phyloP scores from a whole-genome alignment of 1,140 invertebrate genomes.

The Saccostrea glomerata region DNA sequence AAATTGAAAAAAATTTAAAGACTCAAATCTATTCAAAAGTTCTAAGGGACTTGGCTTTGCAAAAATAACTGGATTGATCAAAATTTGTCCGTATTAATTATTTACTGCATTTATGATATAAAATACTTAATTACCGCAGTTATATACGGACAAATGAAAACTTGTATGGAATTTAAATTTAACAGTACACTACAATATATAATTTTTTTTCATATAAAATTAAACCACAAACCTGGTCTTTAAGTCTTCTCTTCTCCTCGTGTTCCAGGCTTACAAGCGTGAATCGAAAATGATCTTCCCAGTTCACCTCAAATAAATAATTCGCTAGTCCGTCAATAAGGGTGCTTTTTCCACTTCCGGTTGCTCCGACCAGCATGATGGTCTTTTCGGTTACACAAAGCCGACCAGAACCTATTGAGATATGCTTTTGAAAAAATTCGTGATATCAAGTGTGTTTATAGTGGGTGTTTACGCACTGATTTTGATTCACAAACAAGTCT shows the following conservation, averaged over 20 bases:
- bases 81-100: too few relatives aligned
- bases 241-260: not conserved
- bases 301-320: conserved; percentile 52
- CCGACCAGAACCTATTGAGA: not conserved
- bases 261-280: conserved; percentile 29
- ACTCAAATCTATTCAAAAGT: too few relatives aligned
- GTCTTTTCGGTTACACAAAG: not conserved
- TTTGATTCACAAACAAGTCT: too few relatives aligned
- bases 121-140: too few relatives aligned
- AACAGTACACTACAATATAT: not conserved
- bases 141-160: too few relatives aligned
- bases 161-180: not conserved
- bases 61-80: too few relatives aligned
- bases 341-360: conserved; percentile 47
- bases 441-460: not conserved
- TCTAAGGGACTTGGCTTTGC: too few relatives aligned
- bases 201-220: too few relatives aligned
- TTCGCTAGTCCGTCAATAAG: conserved; percentile 49
- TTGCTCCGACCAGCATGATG: conserved; percentile 44
- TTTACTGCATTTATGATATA: too few relatives aligned
- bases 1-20: too few relatives aligned
- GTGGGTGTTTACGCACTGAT: too few relatives aligned
- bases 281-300: conserved; percentile 54
- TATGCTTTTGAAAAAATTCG: not conserved
- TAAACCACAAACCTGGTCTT: conserved; percentile 42